These are phyloP conservation scores for Synergus laeviventris DNA, from an alignment of 2,888 invertebrate genomes.

Conservation along the genomic window DNA sequence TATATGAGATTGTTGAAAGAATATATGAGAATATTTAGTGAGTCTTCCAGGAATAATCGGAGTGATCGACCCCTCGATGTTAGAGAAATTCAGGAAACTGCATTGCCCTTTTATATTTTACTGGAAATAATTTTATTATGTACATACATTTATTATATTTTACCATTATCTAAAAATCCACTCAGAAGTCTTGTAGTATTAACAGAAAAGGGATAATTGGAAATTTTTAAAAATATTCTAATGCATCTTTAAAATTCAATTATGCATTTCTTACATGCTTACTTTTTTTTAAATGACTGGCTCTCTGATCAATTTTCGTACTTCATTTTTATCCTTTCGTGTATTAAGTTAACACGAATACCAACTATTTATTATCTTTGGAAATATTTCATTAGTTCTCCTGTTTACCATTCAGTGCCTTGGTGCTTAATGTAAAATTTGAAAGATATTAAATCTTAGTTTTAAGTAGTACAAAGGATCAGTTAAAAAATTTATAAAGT, in stretches of 20 bases:
- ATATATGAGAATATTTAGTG: too few relatives aligned
- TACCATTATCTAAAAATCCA: not conserved
- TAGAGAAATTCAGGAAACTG: not conserved
- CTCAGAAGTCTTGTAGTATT: not conserved
- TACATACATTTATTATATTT: conserved; percentile 9
- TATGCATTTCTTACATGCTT: not conserved
- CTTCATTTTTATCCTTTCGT: not conserved
- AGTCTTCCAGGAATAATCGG: too few relatives aligned
- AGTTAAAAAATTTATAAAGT: conserved; percentile 45
- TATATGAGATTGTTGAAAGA: too few relatives aligned
- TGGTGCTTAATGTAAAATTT: conserved; percentile 38
- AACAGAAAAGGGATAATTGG: not conserved
- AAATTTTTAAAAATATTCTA: not conserved
- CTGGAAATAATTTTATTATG: conserved; percentile 18
- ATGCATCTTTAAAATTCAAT: not conserved
- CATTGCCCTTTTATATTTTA: conserved; percentile 7
- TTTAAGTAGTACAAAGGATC: conserved; percentile 56
- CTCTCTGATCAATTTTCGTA: conserved; percentile 10
- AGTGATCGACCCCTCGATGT: too few relatives aligned
- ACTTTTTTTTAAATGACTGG: not conserved
- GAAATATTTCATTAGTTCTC: conserved; percentile 12
- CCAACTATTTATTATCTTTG: conserved; percentile 28
- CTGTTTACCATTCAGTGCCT: conserved; percentile 17
- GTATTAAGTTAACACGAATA: not conserved
- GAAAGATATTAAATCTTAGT: conserved; percentile 36